Evolutionary conservation across 2,113 vertebrate species (phyloP).

Genomic region (Verasper variegatus): DNA sequence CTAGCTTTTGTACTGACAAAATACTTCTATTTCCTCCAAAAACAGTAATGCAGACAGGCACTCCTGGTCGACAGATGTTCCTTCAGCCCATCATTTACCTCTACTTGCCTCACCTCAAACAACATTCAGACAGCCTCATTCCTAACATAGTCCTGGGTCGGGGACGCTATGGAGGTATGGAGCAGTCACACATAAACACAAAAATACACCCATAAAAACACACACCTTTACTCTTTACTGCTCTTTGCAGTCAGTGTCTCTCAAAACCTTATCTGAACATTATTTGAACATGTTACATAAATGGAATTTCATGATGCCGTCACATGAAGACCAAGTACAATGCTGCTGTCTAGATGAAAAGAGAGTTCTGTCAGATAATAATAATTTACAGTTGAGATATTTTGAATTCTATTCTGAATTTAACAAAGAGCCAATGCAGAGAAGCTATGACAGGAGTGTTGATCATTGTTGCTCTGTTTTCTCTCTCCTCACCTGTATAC

Average conservation of each 20-base stretch:
- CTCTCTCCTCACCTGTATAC: background rate
- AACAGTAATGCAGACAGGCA: too few species aligned
- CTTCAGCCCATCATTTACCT: conserved; percentile 76
- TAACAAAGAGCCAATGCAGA: too few species aligned
- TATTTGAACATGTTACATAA: too few species aligned
- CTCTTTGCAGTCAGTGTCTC: too few species aligned
- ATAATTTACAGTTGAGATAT: too few species aligned
- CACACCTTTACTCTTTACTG: background rate
- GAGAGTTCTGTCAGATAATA: too few species aligned
- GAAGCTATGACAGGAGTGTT: too few species aligned
- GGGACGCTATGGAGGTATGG: conserved; percentile 83
- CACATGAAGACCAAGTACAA: too few species aligned
- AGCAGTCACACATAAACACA: background rate
- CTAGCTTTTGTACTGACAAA: background rate
- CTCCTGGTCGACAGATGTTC: background rate
- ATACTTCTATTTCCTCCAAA: background rate
- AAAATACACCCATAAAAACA: background rate
- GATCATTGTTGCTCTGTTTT: background rate
- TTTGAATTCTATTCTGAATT: too few species aligned
- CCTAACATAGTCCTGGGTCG: conserved; percentile 84
- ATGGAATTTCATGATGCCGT: too few species aligned
- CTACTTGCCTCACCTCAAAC: conserved; percentile 86
- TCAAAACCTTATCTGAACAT: too few species aligned
- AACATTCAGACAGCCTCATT: conserved; percentile 72
- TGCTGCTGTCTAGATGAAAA: background rate